Evolutionary conservation across 2,888 invertebrate species (phyloP), one percentile per base, ranked within the genome.

Genomic region (Synanthedon andrenaeformis): DNA sequence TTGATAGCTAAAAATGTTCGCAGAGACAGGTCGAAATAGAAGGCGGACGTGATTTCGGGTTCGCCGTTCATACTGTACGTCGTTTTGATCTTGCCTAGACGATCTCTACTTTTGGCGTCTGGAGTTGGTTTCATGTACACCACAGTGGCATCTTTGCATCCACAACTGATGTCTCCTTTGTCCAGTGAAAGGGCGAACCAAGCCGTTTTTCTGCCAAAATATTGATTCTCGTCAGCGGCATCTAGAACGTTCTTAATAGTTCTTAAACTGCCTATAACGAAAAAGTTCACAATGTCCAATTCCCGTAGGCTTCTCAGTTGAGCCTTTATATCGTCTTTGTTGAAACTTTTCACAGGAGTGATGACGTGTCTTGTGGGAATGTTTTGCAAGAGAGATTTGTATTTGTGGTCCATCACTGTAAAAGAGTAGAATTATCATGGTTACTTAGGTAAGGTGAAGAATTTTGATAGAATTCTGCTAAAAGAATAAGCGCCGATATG

Each of bases 391-490:
- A 97, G 81, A 10, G 96, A 94, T 78, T 96, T 96, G 79, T 96
- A 97, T 78, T 97, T 96, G 84, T 97, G 96, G 69, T 96, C 96
- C 94, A 97, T 95, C 11, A 95, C 94, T 94, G 82, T 57, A 76
- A 83, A 65, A 58, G 59, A 45, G 13, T 45, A 45, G 45, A 14
- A 45, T 45, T 45, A 8, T 13, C 8, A 45, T n/a, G 11, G n/a
- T n/a, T n/a, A n/a, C 0, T 45, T 45, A n/a, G 5, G 11, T 45
- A 45, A 12, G 45, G 4, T n/a, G 19, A 23, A 42, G 13, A 19
- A 52, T n/a, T 41, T 23, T 35, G 10, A 8, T 35, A 42, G 13
- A 19, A 52, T n/a, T 41, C 41, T 35, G 10, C 35, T 35, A 35
- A 35, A 2, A 35, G 35, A 10, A 10, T 10, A 35, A 35, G 3